These are phyloP conservation scores for Calephelis virginiensis DNA, from an alignment of 1,140 invertebrate species.

Conservation along the genomic window DNA sequence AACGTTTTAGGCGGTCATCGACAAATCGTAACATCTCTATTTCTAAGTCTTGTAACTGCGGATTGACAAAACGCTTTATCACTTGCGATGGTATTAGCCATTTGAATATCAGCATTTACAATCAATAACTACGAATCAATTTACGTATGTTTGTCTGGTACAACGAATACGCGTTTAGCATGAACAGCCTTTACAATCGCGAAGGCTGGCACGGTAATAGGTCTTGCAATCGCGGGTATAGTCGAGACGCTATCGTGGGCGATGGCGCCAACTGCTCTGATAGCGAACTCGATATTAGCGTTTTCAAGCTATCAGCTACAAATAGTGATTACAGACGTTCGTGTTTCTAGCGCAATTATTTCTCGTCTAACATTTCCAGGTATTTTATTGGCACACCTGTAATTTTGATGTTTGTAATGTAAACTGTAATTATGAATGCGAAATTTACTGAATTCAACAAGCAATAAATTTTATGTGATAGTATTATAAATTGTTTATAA, in stretches of 20 bases:
- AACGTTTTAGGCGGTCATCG: too few species aligned
- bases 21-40: too few species aligned
- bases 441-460: slow-evolving; percentile 18
- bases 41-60: too few species aligned
- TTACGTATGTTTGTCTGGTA: too few species aligned
- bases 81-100: too few species aligned
- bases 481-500: not conserved
- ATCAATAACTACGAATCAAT: too few species aligned
- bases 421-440: slow-evolving; percentile 14
- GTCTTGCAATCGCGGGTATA: slow-evolving; percentile 48
- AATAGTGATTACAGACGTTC: slow-evolving; percentile 53
- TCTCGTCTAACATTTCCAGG: slow-evolving; percentile 36
- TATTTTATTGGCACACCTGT: slow-evolving; percentile 33
- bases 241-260: slow-evolving; percentile 57
- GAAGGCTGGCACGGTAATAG: slow-evolving; percentile 48
- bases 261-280: slow-evolving; percentile 63
- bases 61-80: too few species aligned
- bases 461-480: slow-evolving; percentile 5
- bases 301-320: slow-evolving; percentile 49
- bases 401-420: slow-evolving; percentile 29
- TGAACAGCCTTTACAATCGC: slow-evolving; percentile 13
- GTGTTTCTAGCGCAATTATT: slow-evolving; percentile 55
- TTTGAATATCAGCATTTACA: too few species aligned
- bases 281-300: slow-evolving; percentile 56
- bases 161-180: slow-evolving; percentile 4